Conservation (phyloP, 2,113 vertebrate genomes). For the Balaeniceps rex region DNA sequence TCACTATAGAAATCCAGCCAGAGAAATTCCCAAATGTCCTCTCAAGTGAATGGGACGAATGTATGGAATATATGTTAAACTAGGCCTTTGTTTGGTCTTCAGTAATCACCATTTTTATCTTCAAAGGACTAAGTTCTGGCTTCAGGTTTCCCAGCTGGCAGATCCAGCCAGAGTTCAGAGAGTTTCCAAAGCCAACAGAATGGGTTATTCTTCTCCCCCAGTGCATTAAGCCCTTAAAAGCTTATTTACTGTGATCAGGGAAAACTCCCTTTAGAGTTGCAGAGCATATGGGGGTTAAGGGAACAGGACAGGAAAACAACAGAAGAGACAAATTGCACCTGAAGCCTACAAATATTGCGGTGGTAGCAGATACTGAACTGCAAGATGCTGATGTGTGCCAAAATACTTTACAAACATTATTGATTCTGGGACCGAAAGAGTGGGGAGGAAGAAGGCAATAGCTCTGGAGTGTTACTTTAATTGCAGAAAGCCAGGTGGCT, state of each 20-base stretch:
- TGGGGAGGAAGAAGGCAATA: not conserved
- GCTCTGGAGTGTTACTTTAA: not conserved
- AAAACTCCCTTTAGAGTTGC: not conserved
- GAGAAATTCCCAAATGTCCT: not conserved
- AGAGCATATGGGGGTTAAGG: not conserved
- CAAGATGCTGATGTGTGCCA: not conserved
- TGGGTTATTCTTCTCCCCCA: not conserved
- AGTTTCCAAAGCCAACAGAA: not conserved
- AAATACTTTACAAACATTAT: not conserved
- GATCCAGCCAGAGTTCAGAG: not conserved
- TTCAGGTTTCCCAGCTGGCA: slow-evolving; percentile 18
- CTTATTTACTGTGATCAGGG: not conserved
- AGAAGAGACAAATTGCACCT: not conserved
- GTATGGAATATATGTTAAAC: not conserved
- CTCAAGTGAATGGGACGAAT: not conserved
- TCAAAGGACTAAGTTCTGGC: not conserved
- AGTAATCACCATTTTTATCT: slow-evolving; percentile 11
- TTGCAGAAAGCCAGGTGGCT: not conserved
- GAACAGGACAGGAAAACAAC: not conserved
- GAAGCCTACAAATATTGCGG: not conserved
- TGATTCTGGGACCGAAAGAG: not conserved
- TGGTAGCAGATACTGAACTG: not conserved
- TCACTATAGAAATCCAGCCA: not conserved
- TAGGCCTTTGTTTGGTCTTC: not conserved
- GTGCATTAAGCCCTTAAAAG: not conserved